Base-by-base conservation (phyloP, 1,140 invertebrate genomes). In the Meloidogyne chitwoodi region DNA sequence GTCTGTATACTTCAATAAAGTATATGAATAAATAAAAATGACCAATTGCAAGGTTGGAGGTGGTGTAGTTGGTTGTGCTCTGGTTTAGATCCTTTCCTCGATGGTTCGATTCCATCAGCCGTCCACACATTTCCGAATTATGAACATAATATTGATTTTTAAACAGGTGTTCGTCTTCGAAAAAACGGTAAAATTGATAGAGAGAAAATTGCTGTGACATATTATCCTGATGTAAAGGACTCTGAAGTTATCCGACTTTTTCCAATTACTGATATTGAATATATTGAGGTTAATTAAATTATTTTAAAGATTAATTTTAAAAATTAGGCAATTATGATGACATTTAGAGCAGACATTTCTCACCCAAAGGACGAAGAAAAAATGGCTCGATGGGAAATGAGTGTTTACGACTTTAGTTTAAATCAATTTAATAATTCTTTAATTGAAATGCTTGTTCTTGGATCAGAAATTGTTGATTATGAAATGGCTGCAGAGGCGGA, bases 401-500 rank as follows among this genome's bases (percentile, higher is more conserved):
- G 68, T 12, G 75, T 69, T 29, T 82, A 82, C 68, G 44, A 73
- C 19, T 82, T 77, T 29, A 44, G 67, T 14, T 11, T 29, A 8
- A 56, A 56, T 8, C 41, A 81, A 38, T 79, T 73, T 22, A 83
- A 79, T 27, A 75, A 31, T 19, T 63, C 73, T 11, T 29, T 73
- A 64, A 73, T 73, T 31, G 71, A 73, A 41, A 27, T 72, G 68
- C 74, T 86, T 24, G 79, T 84, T 24, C 70, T 86, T 38, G 84
- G 84, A 24, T 78, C 78, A 29, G 85, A 87, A 64, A 83, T 86
- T 29, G 80, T 86, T 4, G 85, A 86, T 67, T 77, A 77, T 44
- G 85, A 86, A 65, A 86, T 86, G 85, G 84, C 82, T 56, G 72
- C 79, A 29, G 85, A 87, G 56, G 77, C 73, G 2, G 81, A 83